Evolutionary conservation across 2,113 vertebrate species (phyloP).

Genomic region (Petromus typicus): DNA sequence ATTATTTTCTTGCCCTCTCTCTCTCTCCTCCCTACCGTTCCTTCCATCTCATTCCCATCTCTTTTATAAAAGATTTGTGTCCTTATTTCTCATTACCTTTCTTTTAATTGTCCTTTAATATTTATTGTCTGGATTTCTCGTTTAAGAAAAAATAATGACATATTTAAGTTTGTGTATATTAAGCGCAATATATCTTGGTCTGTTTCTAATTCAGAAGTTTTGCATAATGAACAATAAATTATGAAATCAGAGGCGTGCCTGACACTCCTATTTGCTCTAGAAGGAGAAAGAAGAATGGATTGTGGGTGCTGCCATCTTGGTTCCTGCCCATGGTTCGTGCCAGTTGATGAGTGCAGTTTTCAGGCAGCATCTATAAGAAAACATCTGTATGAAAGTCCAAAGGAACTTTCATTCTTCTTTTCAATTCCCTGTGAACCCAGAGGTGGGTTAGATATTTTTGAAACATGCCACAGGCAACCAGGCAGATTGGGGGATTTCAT

Average conservation of each 20-base stretch:
- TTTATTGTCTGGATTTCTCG: neutral
- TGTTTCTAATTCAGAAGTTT: constrained; percentile 18
- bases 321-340: constrained; percentile 23
- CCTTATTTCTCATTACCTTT: neutral
- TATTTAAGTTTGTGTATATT: neutral
- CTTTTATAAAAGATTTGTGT: neutral
- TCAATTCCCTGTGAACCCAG: constrained; percentile 43
- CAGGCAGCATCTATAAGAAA: constrained; percentile 54
- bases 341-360: constrained; percentile 48
- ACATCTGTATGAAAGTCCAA: constrained; percentile 64
- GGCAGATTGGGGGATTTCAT: constrained; percentile 37
- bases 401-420: constrained; percentile 62
- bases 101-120: neutral
- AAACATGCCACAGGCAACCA: constrained; percentile 59
- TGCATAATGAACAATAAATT: constrained; percentile 44
- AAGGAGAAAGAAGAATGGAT: neutral
- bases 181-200: neutral
- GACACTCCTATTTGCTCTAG: constrained; percentile 22
- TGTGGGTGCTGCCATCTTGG: constrained; percentile 24
- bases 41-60: neutral
- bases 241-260: neutral
- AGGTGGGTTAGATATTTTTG: constrained; percentile 56
- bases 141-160: neutral
- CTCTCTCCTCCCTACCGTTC: neutral
- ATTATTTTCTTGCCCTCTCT: neutral